phyloP scores from a whole-genome alignment of 2,888 invertebrate genomes.

The Chrysina gloriosa region DNA sequence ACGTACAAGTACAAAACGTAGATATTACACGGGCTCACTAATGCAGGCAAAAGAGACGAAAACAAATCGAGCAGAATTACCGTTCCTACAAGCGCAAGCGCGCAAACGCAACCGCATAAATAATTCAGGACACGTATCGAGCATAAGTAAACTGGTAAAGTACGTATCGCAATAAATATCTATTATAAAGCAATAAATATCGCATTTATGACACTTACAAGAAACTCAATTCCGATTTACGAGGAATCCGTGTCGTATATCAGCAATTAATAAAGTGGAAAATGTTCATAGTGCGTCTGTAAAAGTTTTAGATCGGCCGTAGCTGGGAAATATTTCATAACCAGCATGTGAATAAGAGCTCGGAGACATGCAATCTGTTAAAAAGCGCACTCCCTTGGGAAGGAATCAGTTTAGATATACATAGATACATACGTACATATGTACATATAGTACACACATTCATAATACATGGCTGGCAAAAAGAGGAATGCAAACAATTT shows the following conservation, averaged over 20 bases:
- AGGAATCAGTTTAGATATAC: background rate
- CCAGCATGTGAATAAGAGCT: constrained; percentile 25
- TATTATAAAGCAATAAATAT: constrained; percentile 64
- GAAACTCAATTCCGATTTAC: constrained; percentile 62
- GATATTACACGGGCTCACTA: background rate
- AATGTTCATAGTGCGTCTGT: constrained; percentile 41
- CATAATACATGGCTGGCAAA: no score
- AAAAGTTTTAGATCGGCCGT: constrained; percentile 37
- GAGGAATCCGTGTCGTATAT: constrained; percentile 54
- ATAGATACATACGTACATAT: background rate
- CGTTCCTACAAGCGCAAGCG: background rate
- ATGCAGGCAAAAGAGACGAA: constrained; percentile 27
- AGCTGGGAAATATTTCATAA: constrained; percentile 28
- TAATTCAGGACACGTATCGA: constrained; percentile 49
- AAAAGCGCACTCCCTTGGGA: background rate
- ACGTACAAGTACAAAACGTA: constrained; percentile 1
- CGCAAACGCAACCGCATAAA: constrained; percentile 43
- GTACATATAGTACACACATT: no score
- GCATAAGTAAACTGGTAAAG: constrained; percentile 50
- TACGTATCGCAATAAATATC: constrained; percentile 60
- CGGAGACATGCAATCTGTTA: constrained; percentile 29
- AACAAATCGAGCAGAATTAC: background rate
- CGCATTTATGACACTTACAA: constrained; percentile 61
- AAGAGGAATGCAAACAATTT: no score
- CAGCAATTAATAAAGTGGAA: constrained; percentile 56